phyloP scores from a whole-genome alignment of 2,888 invertebrate species.

The Achlya flavicornis region DNA sequence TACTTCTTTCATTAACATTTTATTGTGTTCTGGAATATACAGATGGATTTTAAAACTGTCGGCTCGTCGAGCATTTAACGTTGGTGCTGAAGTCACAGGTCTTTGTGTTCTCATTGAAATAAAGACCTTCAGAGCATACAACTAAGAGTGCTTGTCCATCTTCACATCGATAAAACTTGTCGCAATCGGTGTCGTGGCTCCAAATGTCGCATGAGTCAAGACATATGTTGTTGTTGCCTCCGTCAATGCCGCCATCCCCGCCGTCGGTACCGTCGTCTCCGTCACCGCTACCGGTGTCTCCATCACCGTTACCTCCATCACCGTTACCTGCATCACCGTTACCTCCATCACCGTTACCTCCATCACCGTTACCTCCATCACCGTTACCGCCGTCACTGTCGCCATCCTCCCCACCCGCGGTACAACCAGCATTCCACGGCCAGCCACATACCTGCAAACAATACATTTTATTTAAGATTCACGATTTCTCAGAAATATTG shows the following conservation, averaged over 20 bases:
- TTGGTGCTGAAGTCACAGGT: slow-evolving; percentile 56
- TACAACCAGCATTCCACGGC: slow-evolving; percentile 36
- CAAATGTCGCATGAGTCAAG: slow-evolving; percentile 47
- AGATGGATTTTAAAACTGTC: background rate
- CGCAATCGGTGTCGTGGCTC: slow-evolving; percentile 53
- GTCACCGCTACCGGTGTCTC: background rate
- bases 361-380: slow-evolving; percentile 14
- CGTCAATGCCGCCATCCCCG: background rate
- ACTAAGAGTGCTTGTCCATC: slow-evolving; percentile 37
- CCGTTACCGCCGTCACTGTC: slow-evolving; percentile 15
- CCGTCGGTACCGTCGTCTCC: background rate
- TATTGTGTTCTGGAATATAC: background rate
- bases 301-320: slow-evolving; percentile 4
- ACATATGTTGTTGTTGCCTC: slow-evolving; percentile 32
- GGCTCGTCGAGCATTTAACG: slow-evolving; percentile 32
- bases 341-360: background rate
- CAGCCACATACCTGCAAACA: slow-evolving; percentile 39
- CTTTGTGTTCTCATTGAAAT: slow-evolving; percentile 46
- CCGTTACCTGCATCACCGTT: background rate
- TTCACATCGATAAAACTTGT: slow-evolving; percentile 57
- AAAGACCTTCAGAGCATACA: slow-evolving; percentile 52
- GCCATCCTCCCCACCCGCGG: slow-evolving; percentile 17
- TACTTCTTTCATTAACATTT: no score
- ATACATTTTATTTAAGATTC: no score
- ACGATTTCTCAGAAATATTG: no score